A percentile compares a stretch with the other conserved stretches of the same genome.
These are phyloP conservation scores for Harmothoe impar DNA, from an alignment of 2,888 invertebrate species.

Conservation along the genomic window DNA sequence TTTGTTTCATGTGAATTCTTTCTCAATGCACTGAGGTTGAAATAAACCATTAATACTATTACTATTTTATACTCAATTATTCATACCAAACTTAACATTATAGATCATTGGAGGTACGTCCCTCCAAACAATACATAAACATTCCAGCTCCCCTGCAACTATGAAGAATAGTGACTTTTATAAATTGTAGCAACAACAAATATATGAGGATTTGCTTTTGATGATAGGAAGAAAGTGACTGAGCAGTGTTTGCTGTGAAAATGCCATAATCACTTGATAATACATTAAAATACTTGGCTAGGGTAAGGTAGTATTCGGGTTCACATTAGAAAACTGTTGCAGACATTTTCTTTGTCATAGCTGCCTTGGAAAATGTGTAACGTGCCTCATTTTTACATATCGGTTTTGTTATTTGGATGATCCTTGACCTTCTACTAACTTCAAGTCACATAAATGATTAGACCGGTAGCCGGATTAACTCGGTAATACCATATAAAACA, in stretches of 20 bases:
- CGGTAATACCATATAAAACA: neutral
- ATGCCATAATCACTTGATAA: neutral
- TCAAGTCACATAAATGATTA: neutral
- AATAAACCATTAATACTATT: too few species aligned
- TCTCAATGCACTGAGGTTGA: too few species aligned
- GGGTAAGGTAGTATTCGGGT: neutral
- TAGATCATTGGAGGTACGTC: neutral
- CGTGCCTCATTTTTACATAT: neutral
- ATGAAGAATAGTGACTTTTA: neutral
- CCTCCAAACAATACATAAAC: slow-evolving; percentile 29
- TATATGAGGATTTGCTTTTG: neutral
- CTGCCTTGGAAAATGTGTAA: slow-evolving; percentile 55
- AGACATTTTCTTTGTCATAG: slow-evolving; percentile 55
- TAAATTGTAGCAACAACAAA: neutral
- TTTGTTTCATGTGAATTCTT: too few species aligned
- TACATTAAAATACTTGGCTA: neutral
- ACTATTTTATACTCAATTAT: too few species aligned
- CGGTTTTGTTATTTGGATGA: slow-evolving; percentile 14
- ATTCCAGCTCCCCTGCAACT: neutral
- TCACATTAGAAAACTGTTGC: slow-evolving; percentile 47
- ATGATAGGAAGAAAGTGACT: neutral
- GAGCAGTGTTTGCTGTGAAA: neutral
- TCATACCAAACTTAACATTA: too few species aligned
- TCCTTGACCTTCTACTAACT: neutral
- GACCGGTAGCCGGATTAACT: neutral